Conservation (phyloP, 2,888 invertebrate species). For the Corythucha ciliata region DNA sequence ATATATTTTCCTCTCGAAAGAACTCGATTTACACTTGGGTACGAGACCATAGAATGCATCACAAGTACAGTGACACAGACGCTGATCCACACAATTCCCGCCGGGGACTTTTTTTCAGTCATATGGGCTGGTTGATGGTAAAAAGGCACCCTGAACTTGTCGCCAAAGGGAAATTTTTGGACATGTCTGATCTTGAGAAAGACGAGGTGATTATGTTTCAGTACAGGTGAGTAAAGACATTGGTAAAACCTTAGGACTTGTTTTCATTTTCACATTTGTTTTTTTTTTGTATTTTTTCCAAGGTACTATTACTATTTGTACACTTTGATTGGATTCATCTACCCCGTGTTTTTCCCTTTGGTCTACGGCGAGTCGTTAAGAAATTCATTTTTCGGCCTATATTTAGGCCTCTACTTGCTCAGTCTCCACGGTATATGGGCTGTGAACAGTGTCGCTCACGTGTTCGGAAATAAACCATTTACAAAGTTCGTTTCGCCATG, state of each 20-base stretch:
- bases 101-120: conserved; percentile 78
- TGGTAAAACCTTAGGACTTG: conserved; percentile 18
- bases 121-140: conserved; percentile 75
- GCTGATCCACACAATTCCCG: conserved; percentile 72
- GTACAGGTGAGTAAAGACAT: conserved; percentile 60
- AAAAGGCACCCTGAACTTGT: conserved; percentile 69
- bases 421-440: conserved; percentile 69
- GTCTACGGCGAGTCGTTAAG: conserved; percentile 57
- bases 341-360: conserved; percentile 57
- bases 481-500: too few species aligned
- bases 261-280: too few species aligned
- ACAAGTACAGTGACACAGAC: conserved; percentile 64
- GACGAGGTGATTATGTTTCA: conserved; percentile 67
- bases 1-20: too few species aligned
- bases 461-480: conserved; percentile 68
- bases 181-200: conserved; percentile 63
- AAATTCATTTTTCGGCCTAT: conserved; percentile 52
- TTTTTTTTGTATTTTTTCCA: too few species aligned
- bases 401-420: conserved; percentile 52
- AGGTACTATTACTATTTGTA: conserved; percentile 58
- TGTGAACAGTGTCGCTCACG: conserved; percentile 72
- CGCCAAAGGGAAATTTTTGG: conserved; percentile 55
- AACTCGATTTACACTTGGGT: conserved; percentile 70
- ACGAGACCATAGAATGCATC: conserved; percentile 72
- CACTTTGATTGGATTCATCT: conserved; percentile 48